A percentile compares a stretch with the other conserved stretches of the same genome.
Evolutionary conservation across 2,797 vertebrate species (phyloP).

Genomic region (Aphelocoma californica): DNA sequence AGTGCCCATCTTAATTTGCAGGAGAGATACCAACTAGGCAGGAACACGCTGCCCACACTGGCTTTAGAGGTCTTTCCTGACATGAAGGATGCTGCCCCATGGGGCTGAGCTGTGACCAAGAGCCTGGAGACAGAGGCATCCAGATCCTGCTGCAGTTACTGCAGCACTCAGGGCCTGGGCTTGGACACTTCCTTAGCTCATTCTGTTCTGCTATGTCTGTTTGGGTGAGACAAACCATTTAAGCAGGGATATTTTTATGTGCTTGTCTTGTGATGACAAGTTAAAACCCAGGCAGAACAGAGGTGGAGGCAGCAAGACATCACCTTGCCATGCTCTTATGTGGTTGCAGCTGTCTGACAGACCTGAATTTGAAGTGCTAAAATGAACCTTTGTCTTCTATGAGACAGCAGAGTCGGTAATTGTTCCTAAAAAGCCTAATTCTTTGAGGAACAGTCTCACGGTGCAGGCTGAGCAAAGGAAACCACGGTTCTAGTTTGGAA

Average conservation of each 20-base stretch:
- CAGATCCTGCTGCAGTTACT: not conserved
- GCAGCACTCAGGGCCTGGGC: not conserved
- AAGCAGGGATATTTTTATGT: not conserved
- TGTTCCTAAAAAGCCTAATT: not conserved
- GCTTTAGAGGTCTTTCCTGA: not conserved
- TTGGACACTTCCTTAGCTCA: not conserved
- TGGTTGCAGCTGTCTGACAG: not conserved
- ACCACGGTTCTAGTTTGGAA: not conserved
- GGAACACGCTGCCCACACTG: not conserved
- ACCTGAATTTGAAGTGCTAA: not conserved
- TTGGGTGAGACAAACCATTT: not conserved
- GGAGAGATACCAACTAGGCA: not conserved
- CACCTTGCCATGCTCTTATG: rapidly evolving
- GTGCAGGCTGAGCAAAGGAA: not conserved
- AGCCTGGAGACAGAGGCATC: not conserved
- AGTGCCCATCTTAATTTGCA: slow-evolving; percentile 28
- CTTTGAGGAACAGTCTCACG: not conserved
- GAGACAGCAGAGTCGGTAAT: not conserved
- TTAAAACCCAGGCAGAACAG: not conserved
- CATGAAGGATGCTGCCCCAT: not conserved
- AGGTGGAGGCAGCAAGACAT: not conserved
- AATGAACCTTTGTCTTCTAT: not conserved
- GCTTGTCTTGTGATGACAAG: not conserved
- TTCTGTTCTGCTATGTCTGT: not conserved
- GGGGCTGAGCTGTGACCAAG: not conserved